Conservation (phyloP, 2,797 vertebrate genomes). For the Gastrophryne carolinensis region DNA sequence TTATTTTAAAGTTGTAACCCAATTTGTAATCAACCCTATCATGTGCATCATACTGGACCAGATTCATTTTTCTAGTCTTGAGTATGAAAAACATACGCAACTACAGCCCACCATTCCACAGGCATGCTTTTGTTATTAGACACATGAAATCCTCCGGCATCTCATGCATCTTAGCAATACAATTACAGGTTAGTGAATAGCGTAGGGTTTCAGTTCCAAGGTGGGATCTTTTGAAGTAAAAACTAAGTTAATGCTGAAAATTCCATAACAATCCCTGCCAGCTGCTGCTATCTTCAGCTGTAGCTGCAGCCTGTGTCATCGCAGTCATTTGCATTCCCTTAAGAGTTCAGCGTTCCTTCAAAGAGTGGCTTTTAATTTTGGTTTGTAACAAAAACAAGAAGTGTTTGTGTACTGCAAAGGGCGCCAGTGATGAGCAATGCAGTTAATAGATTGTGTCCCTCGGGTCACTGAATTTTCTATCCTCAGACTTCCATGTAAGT, state of each 20-base stretch:
- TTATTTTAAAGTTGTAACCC: not conserved
- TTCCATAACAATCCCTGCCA: conserved; percentile 42
- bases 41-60: not conserved
- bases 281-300: conserved; percentile 47
- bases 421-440: not conserved
- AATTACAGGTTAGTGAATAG: conserved; percentile 43
- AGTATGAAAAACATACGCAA: not conserved
- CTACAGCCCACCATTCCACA: not conserved
- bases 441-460: conserved; percentile 5
- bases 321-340: conserved; percentile 41
- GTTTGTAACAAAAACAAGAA: conserved; percentile 15
- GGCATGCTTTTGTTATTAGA: conserved; percentile 9
- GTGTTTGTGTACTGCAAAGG: not conserved
- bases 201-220: conserved; percentile 37
- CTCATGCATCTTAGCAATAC: conserved; percentile 4
- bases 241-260: conserved; percentile 38
- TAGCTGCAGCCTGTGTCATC: conserved; percentile 31
- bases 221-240: conserved; percentile 47
- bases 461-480: not conserved
- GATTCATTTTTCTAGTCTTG: conserved; percentile 2
- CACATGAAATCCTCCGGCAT: not conserved
- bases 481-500: not conserved
- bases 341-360: conserved; percentile 40
- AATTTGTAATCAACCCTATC: not conserved
- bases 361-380: conserved; percentile 11